Percentiles rank a stretch among this genome's conserved stretches.
Evolutionary conservation across 2,113 vertebrate genomes (phyloP).

Genomic region (Capra hircus): DNA sequence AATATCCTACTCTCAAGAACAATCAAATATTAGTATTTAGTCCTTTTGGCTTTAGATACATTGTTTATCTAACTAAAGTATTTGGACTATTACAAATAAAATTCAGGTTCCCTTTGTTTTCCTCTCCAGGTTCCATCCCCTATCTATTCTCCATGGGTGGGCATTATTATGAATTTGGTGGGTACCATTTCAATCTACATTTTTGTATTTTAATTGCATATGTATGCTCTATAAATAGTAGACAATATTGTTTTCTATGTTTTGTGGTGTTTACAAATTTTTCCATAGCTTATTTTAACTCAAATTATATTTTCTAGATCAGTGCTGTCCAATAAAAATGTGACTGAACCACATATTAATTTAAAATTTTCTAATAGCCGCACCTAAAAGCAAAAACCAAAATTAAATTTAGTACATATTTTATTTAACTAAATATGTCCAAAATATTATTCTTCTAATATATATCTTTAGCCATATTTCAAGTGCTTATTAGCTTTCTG

Average conservation of each 20-base stretch:
- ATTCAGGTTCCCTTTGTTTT: not conserved
- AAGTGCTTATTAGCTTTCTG: not conserved
- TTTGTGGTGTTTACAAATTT: not conserved
- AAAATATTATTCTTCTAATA: not conserved
- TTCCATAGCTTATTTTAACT: slow-evolving; percentile 17
- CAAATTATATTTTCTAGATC: not conserved
- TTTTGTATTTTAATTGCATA: not conserved
- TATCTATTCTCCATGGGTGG: not conserved
- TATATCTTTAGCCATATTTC: not conserved
- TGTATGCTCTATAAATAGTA: not conserved
- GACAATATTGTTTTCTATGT: not conserved
- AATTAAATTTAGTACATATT: not conserved
- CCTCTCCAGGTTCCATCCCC: not conserved
- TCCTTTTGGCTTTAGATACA: not conserved
- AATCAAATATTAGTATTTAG: not conserved
- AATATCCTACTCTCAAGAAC: not conserved
- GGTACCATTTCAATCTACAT: not conserved
- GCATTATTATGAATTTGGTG: not conserved
- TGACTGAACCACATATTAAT: not conserved
- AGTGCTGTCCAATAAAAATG: not conserved
- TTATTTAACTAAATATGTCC: not conserved
- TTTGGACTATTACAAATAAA: not conserved
- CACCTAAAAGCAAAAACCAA: not conserved
- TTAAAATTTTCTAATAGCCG: not conserved
- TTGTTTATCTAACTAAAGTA: slow-evolving; percentile 7